These are phyloP conservation scores for Aspidiotus rigidus DNA, from an alignment of 2,888 invertebrate genomes.

Conservation along the genomic window DNA sequence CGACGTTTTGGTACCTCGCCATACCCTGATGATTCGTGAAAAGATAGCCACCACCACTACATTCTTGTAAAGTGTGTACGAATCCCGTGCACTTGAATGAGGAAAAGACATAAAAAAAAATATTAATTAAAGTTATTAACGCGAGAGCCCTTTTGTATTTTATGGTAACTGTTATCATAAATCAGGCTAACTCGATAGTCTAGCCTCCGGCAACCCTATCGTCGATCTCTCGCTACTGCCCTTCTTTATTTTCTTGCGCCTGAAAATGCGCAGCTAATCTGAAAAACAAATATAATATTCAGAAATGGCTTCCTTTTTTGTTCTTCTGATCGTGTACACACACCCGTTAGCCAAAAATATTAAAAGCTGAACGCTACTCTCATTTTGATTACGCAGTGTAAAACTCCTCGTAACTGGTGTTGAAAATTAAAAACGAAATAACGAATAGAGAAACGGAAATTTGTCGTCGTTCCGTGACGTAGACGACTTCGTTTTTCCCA, in stretches of 20 bases:
- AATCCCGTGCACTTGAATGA: too few relatives aligned
- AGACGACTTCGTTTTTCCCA: background rate
- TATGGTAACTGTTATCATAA: conserved; percentile 32
- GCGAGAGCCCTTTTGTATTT: conserved; percentile 32
- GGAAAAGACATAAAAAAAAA: conserved; percentile 11
- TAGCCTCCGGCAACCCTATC: conserved; percentile 25
- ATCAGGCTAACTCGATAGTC: conserved; percentile 34
- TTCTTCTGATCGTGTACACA: conserved; percentile 15
- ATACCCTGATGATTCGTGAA: too few relatives aligned
- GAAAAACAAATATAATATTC: conserved; percentile 27
- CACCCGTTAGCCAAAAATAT: conserved; percentile 14
- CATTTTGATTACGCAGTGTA: conserved; percentile 22
- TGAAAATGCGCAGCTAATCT: conserved; percentile 23
- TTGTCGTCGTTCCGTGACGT: background rate
- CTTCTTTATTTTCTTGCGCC: conserved; percentile 10
- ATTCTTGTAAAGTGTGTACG: too few relatives aligned
- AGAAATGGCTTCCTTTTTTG: conserved; percentile 28
- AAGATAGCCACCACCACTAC: too few relatives aligned
- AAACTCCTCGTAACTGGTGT: background rate
- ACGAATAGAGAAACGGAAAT: background rate
- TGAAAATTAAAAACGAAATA: background rate
- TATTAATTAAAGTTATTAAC: conserved; percentile 34
- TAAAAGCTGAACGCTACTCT: conserved; percentile 15
- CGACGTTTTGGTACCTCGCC: too few relatives aligned
- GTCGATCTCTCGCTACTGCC: conserved; percentile 6